Evolutionary conservation across 2,888 invertebrate species (phyloP).

Genomic region (Pollenia angustigena): DNA sequence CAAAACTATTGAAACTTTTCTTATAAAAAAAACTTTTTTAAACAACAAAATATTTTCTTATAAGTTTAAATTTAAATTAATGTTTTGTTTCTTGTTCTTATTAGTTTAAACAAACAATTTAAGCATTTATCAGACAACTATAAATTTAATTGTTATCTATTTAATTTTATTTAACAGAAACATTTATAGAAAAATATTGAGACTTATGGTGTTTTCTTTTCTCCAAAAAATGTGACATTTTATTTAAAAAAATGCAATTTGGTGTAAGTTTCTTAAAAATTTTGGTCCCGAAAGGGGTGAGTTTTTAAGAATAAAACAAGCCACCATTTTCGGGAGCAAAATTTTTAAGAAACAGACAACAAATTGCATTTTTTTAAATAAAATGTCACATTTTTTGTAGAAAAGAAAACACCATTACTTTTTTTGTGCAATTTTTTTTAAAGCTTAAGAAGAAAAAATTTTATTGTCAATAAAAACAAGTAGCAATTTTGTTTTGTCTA

Average conservation of each 20-base stretch:
- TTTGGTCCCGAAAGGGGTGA: too few relatives aligned
- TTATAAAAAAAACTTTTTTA: slow-evolving; percentile 24
- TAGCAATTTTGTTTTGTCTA: not conserved
- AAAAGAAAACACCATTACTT: too few relatives aligned
- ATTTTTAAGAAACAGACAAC: too few relatives aligned
- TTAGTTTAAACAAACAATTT: slow-evolving; percentile 36
- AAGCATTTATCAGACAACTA: slow-evolving; percentile 60
- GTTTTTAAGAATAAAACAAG: too few relatives aligned
- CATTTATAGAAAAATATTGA: not conserved
- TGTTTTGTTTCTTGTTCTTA: slow-evolving; percentile 20
- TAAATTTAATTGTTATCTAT: slow-evolving; percentile 15
- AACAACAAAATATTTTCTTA: slow-evolving; percentile 6
- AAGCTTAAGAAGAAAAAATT: slow-evolving; percentile 1
- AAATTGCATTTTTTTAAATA: too few relatives aligned
- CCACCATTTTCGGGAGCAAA: too few relatives aligned
- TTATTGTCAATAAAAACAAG: not conserved
- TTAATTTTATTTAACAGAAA: slow-evolving; percentile 9
- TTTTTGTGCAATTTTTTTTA: slow-evolving; percentile 52
- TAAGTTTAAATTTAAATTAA: slow-evolving; percentile 18
- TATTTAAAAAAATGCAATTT: too few relatives aligned
- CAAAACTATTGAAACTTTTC: slow-evolving; percentile 6
- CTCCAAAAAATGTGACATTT: too few relatives aligned
- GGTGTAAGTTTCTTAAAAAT: too few relatives aligned
- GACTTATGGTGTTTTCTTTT: too few relatives aligned
- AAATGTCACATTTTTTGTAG: too few relatives aligned